Evolutionary conservation across 2,113 vertebrate genomes (phyloP).

Genomic region (Noturus placidus): DNA sequence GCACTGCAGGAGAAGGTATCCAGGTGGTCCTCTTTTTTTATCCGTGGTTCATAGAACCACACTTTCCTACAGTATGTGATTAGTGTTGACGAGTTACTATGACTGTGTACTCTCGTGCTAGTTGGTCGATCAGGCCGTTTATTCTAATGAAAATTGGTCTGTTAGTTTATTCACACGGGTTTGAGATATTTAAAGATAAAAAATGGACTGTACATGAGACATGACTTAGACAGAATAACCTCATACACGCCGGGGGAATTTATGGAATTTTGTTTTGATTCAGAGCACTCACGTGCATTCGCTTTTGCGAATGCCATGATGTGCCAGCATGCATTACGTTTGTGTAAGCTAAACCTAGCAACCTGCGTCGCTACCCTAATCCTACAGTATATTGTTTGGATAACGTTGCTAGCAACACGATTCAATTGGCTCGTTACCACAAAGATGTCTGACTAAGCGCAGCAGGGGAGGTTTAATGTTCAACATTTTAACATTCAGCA

Average conservation of each 20-base stretch:
- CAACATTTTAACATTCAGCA: slow-evolving; percentile 7
- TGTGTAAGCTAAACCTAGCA: slow-evolving; percentile 25
- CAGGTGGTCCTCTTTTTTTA: background rate
- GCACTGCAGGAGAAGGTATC: background rate
- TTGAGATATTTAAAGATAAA: background rate
- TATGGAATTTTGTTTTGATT: background rate
- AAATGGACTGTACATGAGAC: background rate
- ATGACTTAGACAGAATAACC: background rate
- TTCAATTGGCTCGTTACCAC: slow-evolving; percentile 7
- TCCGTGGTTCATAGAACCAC: background rate
- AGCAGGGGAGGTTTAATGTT: slow-evolving; percentile 12
- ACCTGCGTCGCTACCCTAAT: background rate
- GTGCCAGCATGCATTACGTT: background rate
- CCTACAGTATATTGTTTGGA: slow-evolving; percentile 14
- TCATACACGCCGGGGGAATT: background rate
- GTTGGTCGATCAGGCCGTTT: background rate
- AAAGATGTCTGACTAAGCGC: background rate
- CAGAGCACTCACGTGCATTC: background rate
- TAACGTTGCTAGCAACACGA: slow-evolving; percentile 28
- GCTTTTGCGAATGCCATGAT: background rate
- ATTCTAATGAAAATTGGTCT: background rate
- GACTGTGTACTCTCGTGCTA: background rate
- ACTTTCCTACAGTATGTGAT: background rate
- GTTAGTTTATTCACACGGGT: background rate
- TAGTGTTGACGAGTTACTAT: background rate